A percentile compares a stretch with the other conserved stretches of the same genome.
These are phyloP conservation scores for Poecilia velifera DNA, from an alignment of 2,797 vertebrate genomes.

Conservation along the genomic window DNA sequence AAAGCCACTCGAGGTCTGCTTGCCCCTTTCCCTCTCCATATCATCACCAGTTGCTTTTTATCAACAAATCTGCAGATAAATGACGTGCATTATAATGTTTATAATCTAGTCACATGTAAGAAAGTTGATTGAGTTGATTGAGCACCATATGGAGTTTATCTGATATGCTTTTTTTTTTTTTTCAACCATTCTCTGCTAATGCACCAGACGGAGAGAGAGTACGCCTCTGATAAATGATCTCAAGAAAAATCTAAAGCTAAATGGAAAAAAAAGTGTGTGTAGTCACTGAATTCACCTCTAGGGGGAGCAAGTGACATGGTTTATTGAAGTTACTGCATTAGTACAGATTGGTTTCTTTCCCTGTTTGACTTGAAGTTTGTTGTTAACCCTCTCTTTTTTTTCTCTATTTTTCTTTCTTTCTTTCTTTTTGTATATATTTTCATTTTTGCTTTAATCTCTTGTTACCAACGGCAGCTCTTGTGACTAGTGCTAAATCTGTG, in stretches of 20 bases:
- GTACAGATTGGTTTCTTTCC: slow-evolving; percentile 76
- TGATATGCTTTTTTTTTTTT: slow-evolving; percentile 44
- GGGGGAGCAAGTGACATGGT: slow-evolving; percentile 43
- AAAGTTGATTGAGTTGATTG: slow-evolving; percentile 31
- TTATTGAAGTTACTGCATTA: slow-evolving; percentile 73
- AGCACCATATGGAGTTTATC: slow-evolving; percentile 42
- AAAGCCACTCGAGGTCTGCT: slow-evolving; percentile 98
- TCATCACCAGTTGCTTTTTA: slow-evolving; percentile 63
- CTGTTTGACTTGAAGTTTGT: too few relatives aligned
- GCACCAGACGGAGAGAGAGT: slow-evolving; percentile 63
- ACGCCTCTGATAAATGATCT: slow-evolving; percentile 44
- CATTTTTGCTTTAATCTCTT: slow-evolving; percentile 17
- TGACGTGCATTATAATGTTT: slow-evolving; percentile 27
- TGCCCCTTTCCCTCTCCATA: slow-evolving; percentile 56
- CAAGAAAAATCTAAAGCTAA: too few relatives aligned
- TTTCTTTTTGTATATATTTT: slow-evolving; percentile 36
- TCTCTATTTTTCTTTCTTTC: slow-evolving; percentile 79
- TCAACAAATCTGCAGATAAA: slow-evolving; percentile 53
- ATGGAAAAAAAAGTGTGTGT: too few relatives aligned
- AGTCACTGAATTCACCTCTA: slow-evolving; percentile 55
- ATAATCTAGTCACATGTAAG: slow-evolving; percentile 18
- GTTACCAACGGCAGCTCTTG: slow-evolving; percentile 91
- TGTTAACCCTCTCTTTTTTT: slow-evolving; percentile 85
- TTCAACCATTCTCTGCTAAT: slow-evolving; percentile 81
- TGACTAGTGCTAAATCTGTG: slow-evolving; percentile 96